phyloP scores from a whole-genome alignment of 2,888 invertebrate genomes.

The Pardosa pseudoannulata region DNA sequence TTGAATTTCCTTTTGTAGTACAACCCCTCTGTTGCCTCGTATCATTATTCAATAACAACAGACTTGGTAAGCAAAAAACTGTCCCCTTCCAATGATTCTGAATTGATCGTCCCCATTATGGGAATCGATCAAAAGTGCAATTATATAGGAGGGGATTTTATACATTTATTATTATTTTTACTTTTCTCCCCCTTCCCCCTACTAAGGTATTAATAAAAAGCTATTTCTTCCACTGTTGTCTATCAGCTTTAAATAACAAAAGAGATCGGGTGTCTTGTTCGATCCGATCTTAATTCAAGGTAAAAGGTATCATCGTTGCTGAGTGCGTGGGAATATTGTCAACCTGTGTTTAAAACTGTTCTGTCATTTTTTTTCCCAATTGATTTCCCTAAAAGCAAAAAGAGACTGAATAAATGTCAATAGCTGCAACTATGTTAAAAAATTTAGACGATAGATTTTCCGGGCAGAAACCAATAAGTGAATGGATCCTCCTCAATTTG shows the following conservation, averaged over 20 bases:
- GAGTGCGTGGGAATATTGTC: too few species aligned
- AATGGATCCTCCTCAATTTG: too few species aligned
- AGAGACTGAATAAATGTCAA: too few species aligned
- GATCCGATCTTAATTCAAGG: constrained; percentile 54
- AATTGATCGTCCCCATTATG: constrained; percentile 60
- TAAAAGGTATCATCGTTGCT: too few species aligned
- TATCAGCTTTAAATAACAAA: constrained; percentile 66
- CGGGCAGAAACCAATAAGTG: too few species aligned
- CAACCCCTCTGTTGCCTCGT: too few species aligned
- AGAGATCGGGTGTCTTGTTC: constrained; percentile 58
- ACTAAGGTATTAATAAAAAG: constrained; percentile 42
- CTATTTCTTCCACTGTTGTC: constrained; percentile 42
- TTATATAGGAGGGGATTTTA: constrained; percentile 59
- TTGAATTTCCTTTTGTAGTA: too few species aligned
- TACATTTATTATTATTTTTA: constrained; percentile 47
- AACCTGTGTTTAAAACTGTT: too few species aligned
- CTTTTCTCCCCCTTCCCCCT: constrained; percentile 22
- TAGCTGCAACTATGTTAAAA: too few species aligned
- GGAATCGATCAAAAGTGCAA: constrained; percentile 68
- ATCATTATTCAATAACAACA: constrained; percentile 42
- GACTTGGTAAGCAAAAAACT: constrained; percentile 41
- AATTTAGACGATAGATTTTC: too few species aligned
- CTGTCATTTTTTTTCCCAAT: too few species aligned
- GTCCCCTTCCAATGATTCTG: constrained; percentile 40
- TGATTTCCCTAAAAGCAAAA: too few species aligned